phyloP scores from a whole-genome alignment of 2,113 vertebrate species.

The Pelvicachromis taeniatus region DNA sequence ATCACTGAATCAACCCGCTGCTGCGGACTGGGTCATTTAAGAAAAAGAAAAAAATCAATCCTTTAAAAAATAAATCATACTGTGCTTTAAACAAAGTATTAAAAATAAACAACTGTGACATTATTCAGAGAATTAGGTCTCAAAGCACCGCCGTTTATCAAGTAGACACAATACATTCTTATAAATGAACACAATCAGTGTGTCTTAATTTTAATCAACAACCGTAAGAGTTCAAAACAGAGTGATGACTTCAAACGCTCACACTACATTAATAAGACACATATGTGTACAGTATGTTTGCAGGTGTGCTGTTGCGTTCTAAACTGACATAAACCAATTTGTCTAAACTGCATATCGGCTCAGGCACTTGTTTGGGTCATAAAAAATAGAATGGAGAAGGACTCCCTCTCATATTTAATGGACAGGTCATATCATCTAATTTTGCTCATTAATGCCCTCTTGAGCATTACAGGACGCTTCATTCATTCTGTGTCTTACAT shows the following conservation, averaged over 20 bases:
- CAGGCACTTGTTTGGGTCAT: constrained; percentile 60
- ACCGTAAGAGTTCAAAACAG: not conserved
- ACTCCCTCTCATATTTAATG: not conserved
- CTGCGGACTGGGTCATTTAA: not conserved
- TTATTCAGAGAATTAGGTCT: not conserved
- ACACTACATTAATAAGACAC: constrained; percentile 14
- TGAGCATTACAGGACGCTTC: not conserved
- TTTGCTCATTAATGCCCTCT: not conserved
- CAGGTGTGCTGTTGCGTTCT: not conserved
- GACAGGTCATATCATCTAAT: not conserved
- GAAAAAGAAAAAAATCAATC: not conserved
- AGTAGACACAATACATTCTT: constrained; percentile 19
- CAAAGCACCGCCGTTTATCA: not conserved
- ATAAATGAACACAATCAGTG: constrained; percentile 30
- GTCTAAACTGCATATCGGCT: constrained; percentile 58
- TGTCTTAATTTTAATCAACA: not conserved
- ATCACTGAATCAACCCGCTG: not conserved
- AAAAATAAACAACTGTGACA: not conserved
- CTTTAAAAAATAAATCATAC: not conserved
- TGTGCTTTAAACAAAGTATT: not conserved
- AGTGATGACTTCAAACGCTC: not conserved
- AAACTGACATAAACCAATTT: constrained; percentile 20
- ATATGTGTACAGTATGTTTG: not conserved
- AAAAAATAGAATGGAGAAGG: not conserved
- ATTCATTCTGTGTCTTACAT: not conserved